These are phyloP conservation scores for Caenorhabditis sp. DNA, from an alignment of 2,888 invertebrate genomes.

Conservation along the genomic window DNA sequence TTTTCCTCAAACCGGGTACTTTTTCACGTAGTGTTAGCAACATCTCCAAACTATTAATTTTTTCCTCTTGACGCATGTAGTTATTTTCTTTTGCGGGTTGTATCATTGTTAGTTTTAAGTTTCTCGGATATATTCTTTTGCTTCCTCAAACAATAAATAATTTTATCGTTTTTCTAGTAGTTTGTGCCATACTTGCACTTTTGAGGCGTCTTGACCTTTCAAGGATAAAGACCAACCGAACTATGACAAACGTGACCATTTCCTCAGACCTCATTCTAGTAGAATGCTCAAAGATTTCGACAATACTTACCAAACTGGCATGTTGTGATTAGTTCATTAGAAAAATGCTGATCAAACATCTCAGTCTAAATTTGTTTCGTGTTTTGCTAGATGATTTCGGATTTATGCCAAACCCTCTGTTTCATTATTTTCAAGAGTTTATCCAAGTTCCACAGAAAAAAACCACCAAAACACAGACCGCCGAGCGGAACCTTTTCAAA, in stretches of 20 bases:
- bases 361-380: background rate
- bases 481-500: constrained; percentile 21
- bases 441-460: background rate
- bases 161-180: background rate
- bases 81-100: background rate
- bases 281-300: too few relatives aligned
- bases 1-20: background rate
- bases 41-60: background rate
- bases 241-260: too few relatives aligned
- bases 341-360: background rate
- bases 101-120: too few relatives aligned
- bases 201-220: too few relatives aligned
- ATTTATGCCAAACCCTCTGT: background rate
- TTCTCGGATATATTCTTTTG: too few relatives aligned
- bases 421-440: background rate
- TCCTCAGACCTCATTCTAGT: too few relatives aligned
- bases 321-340: background rate
- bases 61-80: background rate
- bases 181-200: background rate
- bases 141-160: background rate
- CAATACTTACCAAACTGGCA: too few relatives aligned
- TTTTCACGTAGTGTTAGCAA: background rate
- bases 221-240: too few relatives aligned
- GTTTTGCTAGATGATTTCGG: background rate
- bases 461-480: constrained; percentile 27